These are phyloP conservation scores for Solenodon paradoxus DNA, from an alignment of 2,113 vertebrate species.

Conservation along the genomic window DNA sequence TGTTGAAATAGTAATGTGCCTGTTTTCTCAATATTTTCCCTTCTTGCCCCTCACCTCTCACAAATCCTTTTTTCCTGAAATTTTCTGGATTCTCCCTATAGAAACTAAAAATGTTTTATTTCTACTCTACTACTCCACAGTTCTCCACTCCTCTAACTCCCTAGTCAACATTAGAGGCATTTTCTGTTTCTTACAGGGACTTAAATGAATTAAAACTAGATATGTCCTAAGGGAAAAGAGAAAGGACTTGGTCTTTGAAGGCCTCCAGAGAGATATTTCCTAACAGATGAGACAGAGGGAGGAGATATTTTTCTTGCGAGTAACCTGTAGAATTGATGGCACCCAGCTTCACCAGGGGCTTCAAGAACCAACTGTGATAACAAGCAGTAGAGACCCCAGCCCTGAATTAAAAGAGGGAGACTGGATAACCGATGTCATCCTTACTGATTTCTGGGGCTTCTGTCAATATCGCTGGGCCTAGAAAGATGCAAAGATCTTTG, in stretches of 20 bases:
- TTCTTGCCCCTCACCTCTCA: background rate
- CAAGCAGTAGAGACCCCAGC: background rate
- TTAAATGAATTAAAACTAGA: background rate
- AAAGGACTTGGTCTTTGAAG: background rate
- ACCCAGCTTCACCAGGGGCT: background rate
- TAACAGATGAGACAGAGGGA: background rate
- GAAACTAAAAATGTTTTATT: background rate
- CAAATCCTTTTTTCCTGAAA: background rate
- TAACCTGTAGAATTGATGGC: background rate
- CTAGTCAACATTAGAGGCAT: background rate
- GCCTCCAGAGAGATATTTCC: background rate
- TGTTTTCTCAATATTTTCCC: background rate
- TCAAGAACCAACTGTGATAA: background rate
- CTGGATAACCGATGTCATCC: background rate
- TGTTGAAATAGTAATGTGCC: background rate
- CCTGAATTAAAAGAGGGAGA: background rate
- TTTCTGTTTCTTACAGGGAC: background rate
- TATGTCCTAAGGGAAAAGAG: background rate
- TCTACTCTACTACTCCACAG: background rate
- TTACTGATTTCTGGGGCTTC: background rate
- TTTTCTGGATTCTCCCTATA: background rate
- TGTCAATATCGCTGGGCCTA: background rate
- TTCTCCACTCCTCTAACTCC: background rate
- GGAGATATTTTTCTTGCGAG: background rate
- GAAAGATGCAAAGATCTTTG: background rate